Percentiles rank a stretch among this genome's conserved stretches.
These are phyloP conservation scores for Phataginus tetradactyla DNA, from an alignment of 2,797 vertebrate species.

Conservation along the genomic window DNA sequence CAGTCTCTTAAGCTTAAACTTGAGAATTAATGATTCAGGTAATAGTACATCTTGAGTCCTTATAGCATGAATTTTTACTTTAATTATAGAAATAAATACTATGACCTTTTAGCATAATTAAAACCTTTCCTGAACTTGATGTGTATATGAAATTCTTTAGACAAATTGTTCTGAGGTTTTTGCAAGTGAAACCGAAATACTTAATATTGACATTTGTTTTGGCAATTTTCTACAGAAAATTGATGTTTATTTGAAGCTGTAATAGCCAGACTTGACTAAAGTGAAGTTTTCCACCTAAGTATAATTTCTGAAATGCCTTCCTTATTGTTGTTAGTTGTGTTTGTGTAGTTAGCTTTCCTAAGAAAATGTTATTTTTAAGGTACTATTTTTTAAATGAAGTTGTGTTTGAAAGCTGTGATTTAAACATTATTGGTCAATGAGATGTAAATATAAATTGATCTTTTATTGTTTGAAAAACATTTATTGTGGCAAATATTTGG, in stretches of 20 bases:
- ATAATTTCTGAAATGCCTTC: constrained; percentile 55
- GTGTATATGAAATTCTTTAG: constrained; percentile 45
- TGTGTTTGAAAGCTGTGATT: constrained; percentile 16
- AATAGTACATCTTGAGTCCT: constrained; percentile 25
- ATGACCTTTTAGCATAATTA: constrained; percentile 55
- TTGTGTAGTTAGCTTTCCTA: constrained; percentile 34
- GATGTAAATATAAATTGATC: constrained; percentile 3
- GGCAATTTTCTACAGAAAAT: constrained; percentile 39
- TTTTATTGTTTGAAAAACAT: constrained; percentile 58
- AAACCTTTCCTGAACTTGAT: constrained; percentile 46
- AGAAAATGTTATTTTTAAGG: constrained; percentile 39
- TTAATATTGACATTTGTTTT: constrained; percentile 34
- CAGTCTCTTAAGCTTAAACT: constrained; percentile 54
- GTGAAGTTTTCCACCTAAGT: constrained; percentile 50
- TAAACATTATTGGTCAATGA: constrained; percentile 28
- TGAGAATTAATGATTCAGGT: constrained; percentile 55
- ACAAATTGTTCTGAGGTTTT: constrained; percentile 21
- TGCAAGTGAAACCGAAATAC: constrained; percentile 35
- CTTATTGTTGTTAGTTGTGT: constrained; percentile 7
- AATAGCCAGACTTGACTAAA: background rate
- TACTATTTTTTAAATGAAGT: constrained; percentile 48
- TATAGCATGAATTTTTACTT: constrained; percentile 44
- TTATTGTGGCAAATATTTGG: constrained; percentile 38
- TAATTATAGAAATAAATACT: constrained; percentile 49
- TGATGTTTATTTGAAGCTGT: constrained; percentile 16